Evolutionary conservation across 2,797 vertebrate species (phyloP), one percentile per base, ranked within the genome.

Genomic region (Crocidura indochinensis): DNA sequence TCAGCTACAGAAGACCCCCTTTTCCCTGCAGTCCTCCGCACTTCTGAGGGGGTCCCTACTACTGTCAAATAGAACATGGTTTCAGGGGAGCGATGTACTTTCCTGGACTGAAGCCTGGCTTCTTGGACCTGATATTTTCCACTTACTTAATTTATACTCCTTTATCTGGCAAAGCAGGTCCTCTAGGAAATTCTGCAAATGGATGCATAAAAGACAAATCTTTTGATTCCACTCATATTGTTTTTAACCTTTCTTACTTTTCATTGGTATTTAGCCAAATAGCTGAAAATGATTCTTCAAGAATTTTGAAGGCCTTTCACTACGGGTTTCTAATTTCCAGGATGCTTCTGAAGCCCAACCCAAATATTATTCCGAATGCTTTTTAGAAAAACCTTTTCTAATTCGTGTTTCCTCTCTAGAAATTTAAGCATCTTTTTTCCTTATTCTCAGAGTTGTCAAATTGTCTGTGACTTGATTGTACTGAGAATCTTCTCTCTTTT

Each of bases 391-490:
- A 79, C 1, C 1, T 8, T 8, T 31, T 53, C 46, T 80, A 17
- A 53, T 78, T 10, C 5, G 10, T 49, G 74, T 17, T 68, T 72
- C 5, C 31, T 69, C 27, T 86, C 46, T 26, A 84, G 31, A 75
- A 56, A 62, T 56, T 84, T 87, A 69, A 83, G 77, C 29, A 69
- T 69, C 29, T 71, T 71, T 84, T 77, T 90, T 29, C n/a, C 71
- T 74, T 26, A 78, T 68, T 90, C 24, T 71, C 53, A 11, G 44
- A 82, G 47, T 47, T 51, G n/a, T 60, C 49, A 83, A 76, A 31
- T 4, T 22, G 44, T 69, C 27, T 79, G 62, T 24, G 26, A 1
- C 17, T 84, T 72, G 11, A 62, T 38, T 78, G n/a, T 27, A 19
- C 19, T 74, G 73, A 20, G 1, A 15, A 84, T 1, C 8, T 27